Conservation (phyloP, 1,140 invertebrate genomes). For the Brachionus plicatilis region DNA sequence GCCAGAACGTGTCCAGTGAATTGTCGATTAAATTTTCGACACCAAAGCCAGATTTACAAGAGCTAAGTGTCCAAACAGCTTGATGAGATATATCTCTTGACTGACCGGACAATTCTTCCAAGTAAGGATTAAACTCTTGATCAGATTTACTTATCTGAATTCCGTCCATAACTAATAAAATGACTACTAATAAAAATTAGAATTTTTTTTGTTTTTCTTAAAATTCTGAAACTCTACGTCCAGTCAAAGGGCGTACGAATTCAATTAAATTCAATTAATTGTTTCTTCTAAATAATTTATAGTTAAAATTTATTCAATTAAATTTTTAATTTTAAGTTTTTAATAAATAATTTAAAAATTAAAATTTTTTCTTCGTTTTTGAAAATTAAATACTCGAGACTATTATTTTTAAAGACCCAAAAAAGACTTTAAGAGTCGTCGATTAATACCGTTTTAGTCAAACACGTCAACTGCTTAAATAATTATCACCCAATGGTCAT, state of each 20-base stretch:
- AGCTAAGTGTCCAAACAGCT: slow-evolving; percentile 94
- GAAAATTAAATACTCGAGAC: not conserved
- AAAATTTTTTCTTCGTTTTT: not conserved
- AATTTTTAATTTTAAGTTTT: not conserved
- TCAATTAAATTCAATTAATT: not conserved
- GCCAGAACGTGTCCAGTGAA: slow-evolving; percentile 95
- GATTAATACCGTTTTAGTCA: not conserved
- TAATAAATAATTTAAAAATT: slow-evolving; percentile 1
- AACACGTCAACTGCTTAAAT: not conserved
- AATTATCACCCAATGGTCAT: not conserved
- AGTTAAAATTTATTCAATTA: not conserved
- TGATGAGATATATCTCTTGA: slow-evolving; percentile 58
- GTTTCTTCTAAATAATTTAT: not conserved
- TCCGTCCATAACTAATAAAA: not conserved
- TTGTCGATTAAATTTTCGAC: slow-evolving; percentile 92
- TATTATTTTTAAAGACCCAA: not conserved
- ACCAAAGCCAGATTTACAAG: slow-evolving; percentile 97
- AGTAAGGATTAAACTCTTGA: slow-evolving; percentile 15
- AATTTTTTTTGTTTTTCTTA: not conserved
- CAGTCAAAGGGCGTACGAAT: not conserved
- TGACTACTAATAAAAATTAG: not conserved
- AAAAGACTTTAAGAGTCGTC: not conserved
- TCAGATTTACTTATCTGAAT: slow-evolving; percentile 36
- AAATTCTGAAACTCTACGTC: not conserved
- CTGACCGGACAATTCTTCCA: slow-evolving; percentile 27